Percentiles rank a stretch among this genome's conserved stretches.
phyloP scores from a whole-genome alignment of 2,888 invertebrate species.

The Notodromas monacha region DNA sequence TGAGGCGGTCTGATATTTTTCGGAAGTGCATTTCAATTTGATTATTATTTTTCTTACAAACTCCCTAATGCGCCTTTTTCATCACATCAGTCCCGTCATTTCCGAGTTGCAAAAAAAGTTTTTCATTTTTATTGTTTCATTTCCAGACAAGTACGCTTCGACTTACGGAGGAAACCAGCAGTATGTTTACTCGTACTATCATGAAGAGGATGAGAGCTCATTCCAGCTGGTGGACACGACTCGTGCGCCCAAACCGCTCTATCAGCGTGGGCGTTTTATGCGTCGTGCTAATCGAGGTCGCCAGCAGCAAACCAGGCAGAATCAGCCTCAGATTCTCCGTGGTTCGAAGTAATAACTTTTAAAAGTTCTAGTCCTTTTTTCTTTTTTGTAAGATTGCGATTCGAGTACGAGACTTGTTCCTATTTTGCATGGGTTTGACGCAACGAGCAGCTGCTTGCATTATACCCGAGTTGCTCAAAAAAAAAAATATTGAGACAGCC shows the following conservation, averaged over 20 bases:
- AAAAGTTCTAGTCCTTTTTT: constrained; percentile 7
- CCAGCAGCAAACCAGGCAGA: constrained; percentile 22
- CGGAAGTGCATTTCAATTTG: no score
- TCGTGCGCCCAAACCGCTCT: constrained; percentile 54
- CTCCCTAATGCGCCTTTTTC: no score
- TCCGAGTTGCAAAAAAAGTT: no score
- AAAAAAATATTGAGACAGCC: constrained; percentile 12
- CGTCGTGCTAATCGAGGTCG: constrained; percentile 21
- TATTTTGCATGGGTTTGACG: no score
- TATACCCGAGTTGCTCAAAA: no score
- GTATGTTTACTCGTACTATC: constrained; percentile 83
- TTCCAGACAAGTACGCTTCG: constrained; percentile 50
- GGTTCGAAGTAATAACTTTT: no score
- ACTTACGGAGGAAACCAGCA: constrained; percentile 41
- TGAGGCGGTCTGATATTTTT: no score
- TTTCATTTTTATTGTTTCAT: no score
- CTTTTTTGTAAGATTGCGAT: constrained; percentile 6
- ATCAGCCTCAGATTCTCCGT: constrained; percentile 41
- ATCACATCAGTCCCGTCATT: no score
- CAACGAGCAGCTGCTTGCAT: no score
- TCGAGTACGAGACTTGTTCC: constrained; percentile 2
- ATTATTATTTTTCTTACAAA: no score
- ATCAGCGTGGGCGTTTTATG: constrained; percentile 43
- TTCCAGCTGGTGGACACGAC: constrained; percentile 94
- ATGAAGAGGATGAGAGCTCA: constrained; percentile 90